phyloP scores from a whole-genome alignment of 2,113 vertebrate species.

The Tautogolabrus adspersus region DNA sequence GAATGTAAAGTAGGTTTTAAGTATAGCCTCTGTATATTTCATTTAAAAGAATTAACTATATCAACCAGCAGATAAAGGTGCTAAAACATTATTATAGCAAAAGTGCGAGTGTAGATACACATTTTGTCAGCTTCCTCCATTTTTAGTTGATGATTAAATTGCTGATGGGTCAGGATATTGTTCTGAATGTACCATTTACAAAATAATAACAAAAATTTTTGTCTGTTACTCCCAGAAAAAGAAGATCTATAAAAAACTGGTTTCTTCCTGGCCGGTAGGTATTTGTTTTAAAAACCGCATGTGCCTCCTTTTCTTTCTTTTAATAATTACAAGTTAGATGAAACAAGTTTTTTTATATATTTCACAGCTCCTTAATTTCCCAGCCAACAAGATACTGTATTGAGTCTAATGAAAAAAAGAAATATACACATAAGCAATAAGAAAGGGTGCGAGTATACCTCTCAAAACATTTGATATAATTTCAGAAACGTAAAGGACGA shows the following conservation, averaged over 20 bases:
- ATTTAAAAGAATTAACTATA: too few relatives aligned
- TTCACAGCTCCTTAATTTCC: too few relatives aligned
- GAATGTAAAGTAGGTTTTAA: too few relatives aligned
- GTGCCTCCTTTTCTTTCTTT: too few relatives aligned
- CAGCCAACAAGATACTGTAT: too few relatives aligned
- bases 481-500: constrained; percentile 77
- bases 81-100: too few relatives aligned
- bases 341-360: too few relatives aligned
- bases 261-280: constrained; percentile 82
- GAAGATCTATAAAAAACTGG: constrained; percentile 81
- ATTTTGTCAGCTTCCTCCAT: not conserved
- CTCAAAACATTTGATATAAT: constrained; percentile 11
- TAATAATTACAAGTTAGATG: not conserved
- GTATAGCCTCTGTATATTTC: too few relatives aligned
- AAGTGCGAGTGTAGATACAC: not conserved
- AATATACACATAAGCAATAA: not conserved
- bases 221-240: constrained; percentile 73
- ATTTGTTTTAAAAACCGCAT: not conserved
- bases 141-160: not conserved
- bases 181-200: not conserved
- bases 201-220: not conserved
- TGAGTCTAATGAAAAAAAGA: not conserved
- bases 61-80: too few relatives aligned
- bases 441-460: not conserved
- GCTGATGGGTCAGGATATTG: not conserved